Base-by-base conservation (phyloP, 2,113 vertebrate species). In the Lontra canadensis region DNA sequence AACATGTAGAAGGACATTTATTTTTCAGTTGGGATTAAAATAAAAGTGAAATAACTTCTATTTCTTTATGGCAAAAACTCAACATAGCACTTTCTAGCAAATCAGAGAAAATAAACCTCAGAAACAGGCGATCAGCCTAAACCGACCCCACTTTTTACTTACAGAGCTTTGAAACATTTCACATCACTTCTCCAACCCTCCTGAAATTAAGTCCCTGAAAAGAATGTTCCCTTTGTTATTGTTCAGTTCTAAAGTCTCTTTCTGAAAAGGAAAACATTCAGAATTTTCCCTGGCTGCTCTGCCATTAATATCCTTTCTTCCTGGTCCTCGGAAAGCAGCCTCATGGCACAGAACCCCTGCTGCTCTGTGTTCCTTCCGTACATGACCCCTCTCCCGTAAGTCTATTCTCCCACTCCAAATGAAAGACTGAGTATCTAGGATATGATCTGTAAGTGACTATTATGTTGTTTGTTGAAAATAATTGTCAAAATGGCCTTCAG, bases 261-360 rank as follows among this genome's bases (percentile, higher is more conserved):
- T 96, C 80, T 52, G 73, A 91, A 88, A 96, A 95, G 57, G 83
- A 89, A 86, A 95, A 92, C 44, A 89, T 47, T 92, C 73, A 69
- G 39, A 63, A 89, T 76, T 88, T 92, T 82, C 65, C 59, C 57
- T 74, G 0, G n/a, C 21, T 47, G 59, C 23, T 74, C 71, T 80
- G 61, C 88, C 25, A 36, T 61, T 47, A 34, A n/a, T 23, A 95
- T 55, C 69, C 6, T 36, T 59, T 82, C 44, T 34, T 49, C 80
- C 36, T 0, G 11, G 81, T 57, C 52, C 44, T 49, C 11, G 0
- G 49, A 61, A 55, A 63, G 2, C 42, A 47, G 20, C 31, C 23
- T 18, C 15, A 31, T 21, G 36, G 8, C 17, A 2, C 29, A 42
- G 90, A 42, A 29, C 0, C 13, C 7, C 36, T 25, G 17, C 23